Base-by-base conservation (phyloP, 2,113 vertebrate genomes). In the Penelope pileata region DNA sequence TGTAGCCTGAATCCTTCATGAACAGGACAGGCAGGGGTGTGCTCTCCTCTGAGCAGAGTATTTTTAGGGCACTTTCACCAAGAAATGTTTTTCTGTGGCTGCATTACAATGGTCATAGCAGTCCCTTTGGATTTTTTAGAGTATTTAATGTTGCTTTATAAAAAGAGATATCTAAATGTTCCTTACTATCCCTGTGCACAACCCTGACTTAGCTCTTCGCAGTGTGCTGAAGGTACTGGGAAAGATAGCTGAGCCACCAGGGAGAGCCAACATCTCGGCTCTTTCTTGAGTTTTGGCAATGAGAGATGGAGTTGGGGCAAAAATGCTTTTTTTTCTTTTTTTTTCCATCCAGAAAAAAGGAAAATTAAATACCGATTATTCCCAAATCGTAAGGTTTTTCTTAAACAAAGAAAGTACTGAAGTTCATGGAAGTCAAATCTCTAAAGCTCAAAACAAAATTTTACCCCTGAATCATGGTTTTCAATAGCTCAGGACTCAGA, bases 271-370 rank as follows among this genome's bases (percentile, higher is more conserved):
- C n/a, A 69, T 43, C 21, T 79, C 16, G 42, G 5, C 4, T 10
- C n/a, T 59, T 29, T 26, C 54, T 72, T 62, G 27, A 40, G 23
- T 64, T 91, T 67, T 83, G 76, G 15, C 53, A 63, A 32, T 2
- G 32, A 42, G 10, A 2, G 23, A 56, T 0, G 2, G 29, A 34
- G 2, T 12, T 29, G 3, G 12, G 40, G 16, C 36, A 81, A 14
- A 53, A 6, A 29, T 42, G 67, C 75, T 51, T 26, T 67, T 40
- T 40, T 30, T 13, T 4, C 21, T 4, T 9, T 40, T 13, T 9
- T 32, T 43, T 43, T 88, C 62, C 3, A 54, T 82, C 32, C 50
- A 79, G 42, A 10, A 43, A 40, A 42, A 74, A 10, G 4, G 27
- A 62, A 82, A 92, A 36, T 6, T 5, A 72, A 70, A 18, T 40